Conservation (phyloP, 2,888 invertebrate species). For the Amphipyra berbera region DNA sequence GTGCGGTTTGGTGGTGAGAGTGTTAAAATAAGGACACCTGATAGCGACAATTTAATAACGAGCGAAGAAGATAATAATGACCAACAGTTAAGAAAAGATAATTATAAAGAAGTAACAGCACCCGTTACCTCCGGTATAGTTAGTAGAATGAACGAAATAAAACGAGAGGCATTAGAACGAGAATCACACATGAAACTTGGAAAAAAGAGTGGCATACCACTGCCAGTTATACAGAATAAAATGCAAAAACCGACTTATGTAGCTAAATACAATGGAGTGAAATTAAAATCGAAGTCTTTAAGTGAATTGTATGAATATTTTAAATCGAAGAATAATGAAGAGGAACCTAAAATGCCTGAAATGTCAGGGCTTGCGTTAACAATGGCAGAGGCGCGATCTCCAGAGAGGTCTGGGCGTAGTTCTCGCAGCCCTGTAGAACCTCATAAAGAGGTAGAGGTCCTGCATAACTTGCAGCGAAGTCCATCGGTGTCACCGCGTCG, state of each 20-base stretch:
- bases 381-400: conserved; percentile 76
- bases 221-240: conserved; percentile 80
- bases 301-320: conserved; percentile 87
- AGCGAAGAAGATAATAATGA: conserved; percentile 87
- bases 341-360: conserved; percentile 68
- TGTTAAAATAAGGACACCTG: conserved; percentile 95
- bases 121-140: conserved; percentile 70
- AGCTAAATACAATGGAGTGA: conserved; percentile 74
- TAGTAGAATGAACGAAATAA: conserved; percentile 78
- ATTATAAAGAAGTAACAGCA: conserved; percentile 66
- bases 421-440: conserved; percentile 86
- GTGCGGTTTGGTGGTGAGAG: conserved; percentile 97
- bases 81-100: conserved; percentile 61
- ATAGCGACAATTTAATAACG: conserved; percentile 92
- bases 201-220: conserved; percentile 83
- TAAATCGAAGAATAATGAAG: conserved; percentile 77
- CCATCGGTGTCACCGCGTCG: conserved; percentile 89
- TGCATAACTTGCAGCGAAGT: conserved; percentile 92
- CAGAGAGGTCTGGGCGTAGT: conserved; percentile 70
- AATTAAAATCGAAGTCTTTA: conserved; percentile 85
- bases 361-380: conserved; percentile 79
- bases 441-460: conserved; percentile 92
- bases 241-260: conserved; percentile 62
- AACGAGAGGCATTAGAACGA: conserved; percentile 72
- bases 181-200: conserved; percentile 63